Evolutionary conservation across 2,888 invertebrate genomes (phyloP).

Genomic region (Argynnis bischoffii): DNA sequence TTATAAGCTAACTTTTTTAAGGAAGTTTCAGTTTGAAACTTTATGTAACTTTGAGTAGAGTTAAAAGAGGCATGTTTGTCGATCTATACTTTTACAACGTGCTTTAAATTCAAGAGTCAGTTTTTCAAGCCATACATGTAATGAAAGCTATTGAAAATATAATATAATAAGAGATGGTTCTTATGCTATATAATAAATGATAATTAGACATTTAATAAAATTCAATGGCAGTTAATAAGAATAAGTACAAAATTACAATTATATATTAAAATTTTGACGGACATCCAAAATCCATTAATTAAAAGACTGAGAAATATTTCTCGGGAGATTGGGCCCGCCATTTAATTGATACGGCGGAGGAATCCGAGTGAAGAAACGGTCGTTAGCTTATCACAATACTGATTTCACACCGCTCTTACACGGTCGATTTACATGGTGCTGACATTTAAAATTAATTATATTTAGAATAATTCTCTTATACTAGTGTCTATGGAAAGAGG

Average conservation of each 20-base stretch:
- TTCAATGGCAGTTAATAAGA: not conserved
- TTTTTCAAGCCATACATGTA: too few relatives aligned
- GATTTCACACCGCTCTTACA: constrained; percentile 67
- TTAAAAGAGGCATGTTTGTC: too few relatives aligned
- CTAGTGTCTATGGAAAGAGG: too few relatives aligned
- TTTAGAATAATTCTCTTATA: not conserved
- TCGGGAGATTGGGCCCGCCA: constrained; percentile 64
- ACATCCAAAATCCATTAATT: constrained; percentile 48
- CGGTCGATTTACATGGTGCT: constrained; percentile 49
- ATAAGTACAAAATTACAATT: not conserved
- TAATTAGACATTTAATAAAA: too few relatives aligned
- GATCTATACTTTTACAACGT: too few relatives aligned
- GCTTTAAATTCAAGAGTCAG: too few relatives aligned
- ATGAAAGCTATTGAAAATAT: too few relatives aligned
- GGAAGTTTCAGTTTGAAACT: too few relatives aligned
- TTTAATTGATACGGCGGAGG: constrained; percentile 74
- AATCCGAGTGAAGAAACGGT: constrained; percentile 67
- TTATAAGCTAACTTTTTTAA: too few relatives aligned
- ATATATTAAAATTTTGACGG: constrained; percentile 34
- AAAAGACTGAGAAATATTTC: constrained; percentile 50
- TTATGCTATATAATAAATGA: too few relatives aligned
- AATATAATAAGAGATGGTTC: too few relatives aligned
- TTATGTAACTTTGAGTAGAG: too few relatives aligned
- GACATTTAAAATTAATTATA: constrained; percentile 23
- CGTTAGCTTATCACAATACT: constrained; percentile 76